Percentiles rank a stretch among this genome's conserved stretches.
Conservation (phyloP, 1,140 invertebrate genomes). For the Delia radicum region DNA sequence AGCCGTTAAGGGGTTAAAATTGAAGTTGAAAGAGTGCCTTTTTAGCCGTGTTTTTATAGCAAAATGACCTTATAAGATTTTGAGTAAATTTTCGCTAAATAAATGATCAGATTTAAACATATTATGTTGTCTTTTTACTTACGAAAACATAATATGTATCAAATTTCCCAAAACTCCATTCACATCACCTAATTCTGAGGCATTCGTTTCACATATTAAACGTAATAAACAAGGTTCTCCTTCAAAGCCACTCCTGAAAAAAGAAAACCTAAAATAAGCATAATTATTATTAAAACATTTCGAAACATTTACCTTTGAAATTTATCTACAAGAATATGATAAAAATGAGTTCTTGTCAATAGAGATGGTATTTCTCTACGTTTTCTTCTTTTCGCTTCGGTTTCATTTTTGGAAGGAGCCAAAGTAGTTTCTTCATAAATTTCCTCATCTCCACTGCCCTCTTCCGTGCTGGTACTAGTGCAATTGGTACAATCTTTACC, state of each 20-base stretch:
- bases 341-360: slow-evolving; percentile 43
- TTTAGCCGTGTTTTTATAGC: too few relatives aligned
- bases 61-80: too few relatives aligned
- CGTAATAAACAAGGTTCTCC: slow-evolving; percentile 43
- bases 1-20: too few relatives aligned
- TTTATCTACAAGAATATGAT: slow-evolving; percentile 46
- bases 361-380: slow-evolving; percentile 25
- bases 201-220: slow-evolving; percentile 48
- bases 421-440: neutral
- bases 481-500: slow-evolving; percentile 8
- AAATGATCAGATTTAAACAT: neutral
- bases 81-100: neutral
- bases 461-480: neutral
- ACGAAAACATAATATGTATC: slow-evolving; percentile 45
- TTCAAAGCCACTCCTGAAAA: slow-evolving; percentile 37
- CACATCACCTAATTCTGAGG: slow-evolving; percentile 34
- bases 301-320: slow-evolving; percentile 36
- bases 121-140: neutral
- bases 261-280: neutral
- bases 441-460: neutral
- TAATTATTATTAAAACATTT: neutral
- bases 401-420: neutral
- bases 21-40: too few relatives aligned
- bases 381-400: neutral
- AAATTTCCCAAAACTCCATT: slow-evolving; percentile 47